phyloP scores from a whole-genome alignment of 1,140 invertebrate genomes.

The Spodoptera frugiperda region DNA sequence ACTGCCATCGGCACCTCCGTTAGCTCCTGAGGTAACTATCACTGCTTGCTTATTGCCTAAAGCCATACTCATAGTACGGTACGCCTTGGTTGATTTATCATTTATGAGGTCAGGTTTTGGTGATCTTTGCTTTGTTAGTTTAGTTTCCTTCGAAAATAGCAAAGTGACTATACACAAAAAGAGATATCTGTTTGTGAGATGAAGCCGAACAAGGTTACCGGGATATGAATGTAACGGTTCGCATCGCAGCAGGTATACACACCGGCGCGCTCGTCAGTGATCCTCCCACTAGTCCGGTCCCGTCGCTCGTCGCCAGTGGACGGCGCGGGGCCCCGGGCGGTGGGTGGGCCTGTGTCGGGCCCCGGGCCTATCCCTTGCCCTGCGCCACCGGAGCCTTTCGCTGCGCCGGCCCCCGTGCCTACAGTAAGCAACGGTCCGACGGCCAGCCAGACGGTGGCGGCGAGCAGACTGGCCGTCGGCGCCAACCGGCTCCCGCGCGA shows the following conservation, averaged over 20 bases:
- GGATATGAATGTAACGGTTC: neutral
- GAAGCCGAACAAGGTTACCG: too few relatives aligned
- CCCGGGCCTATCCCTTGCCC: conserved; percentile 13
- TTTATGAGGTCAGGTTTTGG: too few relatives aligned
- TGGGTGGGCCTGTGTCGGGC: conserved; percentile 53
- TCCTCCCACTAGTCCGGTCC: neutral
- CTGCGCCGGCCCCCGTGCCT: neutral
- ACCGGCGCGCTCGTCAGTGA: neutral
- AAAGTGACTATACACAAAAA: too few relatives aligned
- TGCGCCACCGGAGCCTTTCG: neutral
- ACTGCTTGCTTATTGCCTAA: too few relatives aligned
- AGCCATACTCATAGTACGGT: too few relatives aligned
- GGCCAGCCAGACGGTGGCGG: too few relatives aligned
- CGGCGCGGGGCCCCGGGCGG: conserved; percentile 25
- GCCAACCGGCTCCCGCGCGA: neutral
- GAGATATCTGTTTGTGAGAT: too few relatives aligned
- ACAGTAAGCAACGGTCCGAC: neutral
- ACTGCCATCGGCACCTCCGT: neutral
- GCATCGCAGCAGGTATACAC: conserved; percentile 1
- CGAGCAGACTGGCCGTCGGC: neutral
- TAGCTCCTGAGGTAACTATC: conserved; percentile 22
- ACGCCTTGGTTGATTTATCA: too few relatives aligned
- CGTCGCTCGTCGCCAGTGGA: conserved; percentile 23
- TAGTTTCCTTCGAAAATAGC: too few relatives aligned
- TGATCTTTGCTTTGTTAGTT: too few relatives aligned